Percentiles rank a stretch among this genome's conserved stretches.
These are phyloP conservation scores for Arrhopalites spinosus DNA, from an alignment of 2,888 invertebrate genomes.

Conservation along the genomic window DNA sequence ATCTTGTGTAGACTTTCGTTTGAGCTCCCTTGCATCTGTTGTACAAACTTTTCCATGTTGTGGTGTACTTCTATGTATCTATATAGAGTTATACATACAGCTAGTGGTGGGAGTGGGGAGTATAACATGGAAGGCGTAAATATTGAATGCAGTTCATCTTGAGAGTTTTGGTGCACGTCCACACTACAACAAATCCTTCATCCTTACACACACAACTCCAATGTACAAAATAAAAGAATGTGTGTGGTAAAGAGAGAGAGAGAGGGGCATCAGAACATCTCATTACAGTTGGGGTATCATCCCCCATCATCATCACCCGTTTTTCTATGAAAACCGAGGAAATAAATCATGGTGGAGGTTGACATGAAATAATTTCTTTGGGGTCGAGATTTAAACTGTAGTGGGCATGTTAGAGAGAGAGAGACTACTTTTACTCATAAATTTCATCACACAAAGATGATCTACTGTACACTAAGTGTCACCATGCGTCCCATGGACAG, in stretches of 20 bases:
- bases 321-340: too few relatives aligned
- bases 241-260: background rate
- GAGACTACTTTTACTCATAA: background rate
- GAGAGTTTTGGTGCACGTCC: too few relatives aligned
- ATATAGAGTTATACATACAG: too few relatives aligned
- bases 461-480: too few relatives aligned
- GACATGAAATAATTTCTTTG: constrained; percentile 34
- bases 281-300: constrained; percentile 18
- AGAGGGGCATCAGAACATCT: background rate
- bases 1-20: too few relatives aligned
- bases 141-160: too few relatives aligned
- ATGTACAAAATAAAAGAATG: background rate
- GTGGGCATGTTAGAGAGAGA: background rate
- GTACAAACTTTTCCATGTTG: too few relatives aligned
- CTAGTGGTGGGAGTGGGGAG: too few relatives aligned
- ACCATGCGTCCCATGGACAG: too few relatives aligned
- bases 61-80: too few relatives aligned
- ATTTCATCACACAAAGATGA: background rate
- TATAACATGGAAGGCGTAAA: too few relatives aligned
- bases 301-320: constrained; percentile 17
- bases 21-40: too few relatives aligned
- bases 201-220: background rate
- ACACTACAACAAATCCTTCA: background rate
- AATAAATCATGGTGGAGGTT: constrained; percentile 30
- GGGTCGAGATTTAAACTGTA: constrained; percentile 24